Conservation (phyloP, 2,113 vertebrate species). For the Antigone vipio region DNA sequence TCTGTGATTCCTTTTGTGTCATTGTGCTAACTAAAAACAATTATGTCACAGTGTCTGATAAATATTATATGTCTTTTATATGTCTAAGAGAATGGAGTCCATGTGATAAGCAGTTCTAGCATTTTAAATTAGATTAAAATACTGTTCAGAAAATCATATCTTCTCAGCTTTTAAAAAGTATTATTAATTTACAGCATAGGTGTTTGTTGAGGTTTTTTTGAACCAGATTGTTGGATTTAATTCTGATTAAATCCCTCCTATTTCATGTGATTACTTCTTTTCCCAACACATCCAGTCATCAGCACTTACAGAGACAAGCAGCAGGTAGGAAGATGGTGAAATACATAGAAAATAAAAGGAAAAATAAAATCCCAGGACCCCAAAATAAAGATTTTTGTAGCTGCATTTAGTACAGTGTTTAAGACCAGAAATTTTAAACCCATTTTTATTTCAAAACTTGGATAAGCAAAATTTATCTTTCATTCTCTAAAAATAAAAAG, state of each 20-base stretch:
- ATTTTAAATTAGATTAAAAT: not conserved
- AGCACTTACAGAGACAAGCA: not conserved
- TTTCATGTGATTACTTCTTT: not conserved
- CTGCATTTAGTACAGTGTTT: not conserved
- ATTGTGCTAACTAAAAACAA: not conserved
- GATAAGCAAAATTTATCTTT: not conserved
- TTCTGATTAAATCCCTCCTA: not conserved
- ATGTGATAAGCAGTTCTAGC: not conserved
- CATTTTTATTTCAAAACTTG: not conserved
- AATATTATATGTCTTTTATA: not conserved
- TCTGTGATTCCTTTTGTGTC: not conserved
- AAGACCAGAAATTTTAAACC: not conserved
- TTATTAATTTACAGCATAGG: not conserved
- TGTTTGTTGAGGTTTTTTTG: no score
- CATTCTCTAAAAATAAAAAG: not conserved
- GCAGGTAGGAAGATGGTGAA: not conserved
- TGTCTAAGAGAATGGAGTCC: not conserved
- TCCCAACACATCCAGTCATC: not conserved
- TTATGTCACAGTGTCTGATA: not conserved
- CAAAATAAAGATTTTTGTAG: not conserved
- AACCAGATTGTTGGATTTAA: not conserved
- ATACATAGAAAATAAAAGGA: not conserved
- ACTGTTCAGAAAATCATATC: not conserved
- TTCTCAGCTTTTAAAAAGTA: not conserved
- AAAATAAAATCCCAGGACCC: not conserved